Evolutionary conservation across 2,113 vertebrate species (phyloP), one percentile per base, ranked within the genome.

Genomic region (Rhea americana): DNA sequence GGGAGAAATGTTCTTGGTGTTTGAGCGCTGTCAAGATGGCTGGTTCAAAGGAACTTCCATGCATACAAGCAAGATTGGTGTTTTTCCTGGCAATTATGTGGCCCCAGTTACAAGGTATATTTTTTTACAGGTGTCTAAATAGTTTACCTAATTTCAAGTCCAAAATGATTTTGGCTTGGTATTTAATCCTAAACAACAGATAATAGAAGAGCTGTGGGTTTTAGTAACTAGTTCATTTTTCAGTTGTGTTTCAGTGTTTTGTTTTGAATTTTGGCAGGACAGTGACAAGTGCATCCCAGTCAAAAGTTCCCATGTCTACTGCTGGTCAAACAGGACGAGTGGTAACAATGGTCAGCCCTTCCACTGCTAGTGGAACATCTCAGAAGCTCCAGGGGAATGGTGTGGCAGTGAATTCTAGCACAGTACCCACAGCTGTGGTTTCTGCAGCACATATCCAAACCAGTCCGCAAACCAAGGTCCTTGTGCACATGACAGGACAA

Each of bases 11-110:
- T 99, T 99, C 93, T 97, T 99, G 16, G 99, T 99, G 48, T 98
- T 99, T 95, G 99, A 99, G 63, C 99, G 99, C 91, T 99, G 99
- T 95, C 99, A 99, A 89, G 99, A 99, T 37, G 99, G 99, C 95
- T 99, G 99, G 99, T 99, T 99, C 98, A 99, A 99, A 96, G 99
- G 99, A 92, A 99, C 99, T 7, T 99, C 99, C 47, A 99, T 99
- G 99, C 99, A 99, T 87, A 99, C 99, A 4, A 99, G 99, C 96
- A 99, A 99, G 97, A 99, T 99, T 2, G 99, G 99, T 51, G 99
- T 99, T 70, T 99, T 99, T 93, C 99, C 99, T 48, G 99, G 99
- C 81, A 99, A 99, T 98, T 99, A 99, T 18, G 99, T 99, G 98
- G 99, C 99, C 95, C 99, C 99, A 47, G 98, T 99, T 96, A 99